Conservation (phyloP, 1,140 invertebrate genomes). For the Drosophila carrolli region DNA sequence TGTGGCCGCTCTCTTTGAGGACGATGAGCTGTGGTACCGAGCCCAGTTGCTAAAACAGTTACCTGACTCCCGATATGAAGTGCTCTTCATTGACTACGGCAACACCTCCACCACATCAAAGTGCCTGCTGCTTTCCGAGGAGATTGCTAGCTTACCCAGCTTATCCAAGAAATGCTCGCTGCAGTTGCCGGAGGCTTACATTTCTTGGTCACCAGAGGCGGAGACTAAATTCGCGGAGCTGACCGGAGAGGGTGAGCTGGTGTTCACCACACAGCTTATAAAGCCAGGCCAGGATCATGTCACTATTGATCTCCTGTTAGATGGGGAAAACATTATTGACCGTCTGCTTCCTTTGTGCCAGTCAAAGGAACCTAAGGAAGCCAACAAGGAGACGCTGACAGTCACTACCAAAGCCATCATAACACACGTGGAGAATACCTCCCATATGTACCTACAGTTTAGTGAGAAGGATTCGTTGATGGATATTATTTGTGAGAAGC, state of each 20-base stretch:
- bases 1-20: slow-evolving; percentile 89
- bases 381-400: slow-evolving; percentile 1
- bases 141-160: slow-evolving; percentile 87
- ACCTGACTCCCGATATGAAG: slow-evolving; percentile 87
- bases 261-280: slow-evolving; percentile 88
- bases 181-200: slow-evolving; percentile 87
- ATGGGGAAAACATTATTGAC: slow-evolving; percentile 87
- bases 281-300: slow-evolving; percentile 87
- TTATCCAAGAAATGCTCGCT: slow-evolving; percentile 88
- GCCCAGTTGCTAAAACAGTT: slow-evolving; percentile 87
- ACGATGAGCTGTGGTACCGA: slow-evolving; percentile 89
- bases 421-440: slow-evolving; percentile 64
- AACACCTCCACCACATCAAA: slow-evolving; percentile 88
- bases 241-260: slow-evolving; percentile 87
- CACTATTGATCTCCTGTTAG: slow-evolving; percentile 87
- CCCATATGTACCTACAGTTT: slow-evolving; percentile 69
- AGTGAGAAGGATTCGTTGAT: slow-evolving; percentile 41
- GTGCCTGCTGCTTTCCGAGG: slow-evolving; percentile 87
- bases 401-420: slow-evolving; percentile 43
- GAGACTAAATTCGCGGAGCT: slow-evolving; percentile 88
- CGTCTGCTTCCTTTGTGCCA: slow-evolving; percentile 86
- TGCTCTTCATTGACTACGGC: slow-evolving; percentile 91
- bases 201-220: slow-evolving; percentile 87
- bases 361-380: slow-evolving; percentile 58
- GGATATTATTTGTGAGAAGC: slow-evolving; percentile 53